Evolutionary conservation across 2,888 invertebrate genomes (phyloP).

Genomic region (Thyatira batis): DNA sequence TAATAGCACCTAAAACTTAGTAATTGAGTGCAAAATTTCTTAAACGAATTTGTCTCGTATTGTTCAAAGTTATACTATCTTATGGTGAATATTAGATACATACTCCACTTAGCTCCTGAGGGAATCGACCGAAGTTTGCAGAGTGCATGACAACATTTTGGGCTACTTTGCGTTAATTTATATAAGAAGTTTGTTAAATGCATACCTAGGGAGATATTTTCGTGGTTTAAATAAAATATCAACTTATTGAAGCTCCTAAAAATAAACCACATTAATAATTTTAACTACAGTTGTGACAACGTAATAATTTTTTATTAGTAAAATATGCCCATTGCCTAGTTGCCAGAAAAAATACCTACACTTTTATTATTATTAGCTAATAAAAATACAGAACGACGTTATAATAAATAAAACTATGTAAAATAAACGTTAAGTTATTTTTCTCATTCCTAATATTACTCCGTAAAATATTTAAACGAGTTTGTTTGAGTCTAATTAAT

Average conservation of each 20-base stretch:
- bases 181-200: conserved; percentile 14
- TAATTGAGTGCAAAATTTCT: conserved; percentile 24
- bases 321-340: too few relatives aligned
- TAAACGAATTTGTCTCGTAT: conserved; percentile 19
- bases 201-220: neutral
- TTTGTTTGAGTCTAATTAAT: conserved; percentile 34
- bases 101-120: conserved; percentile 21
- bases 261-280: too few relatives aligned
- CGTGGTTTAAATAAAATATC: neutral
- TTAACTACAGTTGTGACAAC: too few relatives aligned
- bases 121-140: conserved; percentile 40
- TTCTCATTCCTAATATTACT: conserved; percentile 4
- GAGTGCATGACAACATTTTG: conserved; percentile 36
- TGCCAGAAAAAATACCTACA: too few relatives aligned
- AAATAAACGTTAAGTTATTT: conserved; percentile 17
- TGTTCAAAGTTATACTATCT: conserved; percentile 18
- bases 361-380: too few relatives aligned
- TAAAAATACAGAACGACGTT: too few relatives aligned
- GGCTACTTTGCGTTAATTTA: conserved; percentile 30
- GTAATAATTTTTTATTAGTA: too few relatives aligned
- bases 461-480: conserved; percentile 13
- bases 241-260: too few relatives aligned
- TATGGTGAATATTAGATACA: conserved; percentile 6
- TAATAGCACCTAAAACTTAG: conserved; percentile 21
- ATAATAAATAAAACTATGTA: too few relatives aligned